These are phyloP conservation scores for Gambelia wislizenii DNA, from an alignment of 2,797 vertebrate genomes.

Conservation along the genomic window DNA sequence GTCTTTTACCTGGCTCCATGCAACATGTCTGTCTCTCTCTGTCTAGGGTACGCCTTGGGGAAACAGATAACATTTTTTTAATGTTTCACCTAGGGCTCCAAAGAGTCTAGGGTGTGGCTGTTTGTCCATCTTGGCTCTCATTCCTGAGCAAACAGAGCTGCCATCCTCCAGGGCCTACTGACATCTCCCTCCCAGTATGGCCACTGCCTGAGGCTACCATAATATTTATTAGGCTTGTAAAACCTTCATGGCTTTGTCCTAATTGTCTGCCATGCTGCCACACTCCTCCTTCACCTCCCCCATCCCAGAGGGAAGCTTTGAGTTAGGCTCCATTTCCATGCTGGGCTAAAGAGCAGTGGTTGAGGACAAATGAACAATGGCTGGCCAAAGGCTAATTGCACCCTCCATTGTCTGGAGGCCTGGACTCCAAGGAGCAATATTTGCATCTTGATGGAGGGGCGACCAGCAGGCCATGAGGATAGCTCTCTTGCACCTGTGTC, in stretches of 20 bases:
- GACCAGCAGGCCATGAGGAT: background rate
- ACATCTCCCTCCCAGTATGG: background rate
- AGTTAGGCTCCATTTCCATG: slow-evolving; percentile 62
- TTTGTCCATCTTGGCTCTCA: slow-evolving; percentile 11
- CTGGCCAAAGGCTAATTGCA: slow-evolving; percentile 63
- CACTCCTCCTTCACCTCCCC: background rate
- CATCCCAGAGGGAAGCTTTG: slow-evolving; percentile 65
- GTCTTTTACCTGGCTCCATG: too few relatives aligned
- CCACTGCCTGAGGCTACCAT: slow-evolving; percentile 61
- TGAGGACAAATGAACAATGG: slow-evolving; percentile 63
- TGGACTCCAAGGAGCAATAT: background rate
- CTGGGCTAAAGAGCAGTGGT: slow-evolving; percentile 32
- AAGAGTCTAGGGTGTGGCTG: background rate
- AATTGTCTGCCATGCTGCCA: slow-evolving; percentile 65
- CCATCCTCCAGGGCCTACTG: background rate
- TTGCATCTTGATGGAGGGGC: background rate
- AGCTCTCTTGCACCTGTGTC: background rate
- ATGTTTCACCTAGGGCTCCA: background rate
- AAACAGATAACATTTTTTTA: background rate
- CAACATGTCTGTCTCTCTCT: too few relatives aligned
- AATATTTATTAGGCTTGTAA: slow-evolving; percentile 76
- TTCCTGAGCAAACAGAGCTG: slow-evolving; percentile 13
- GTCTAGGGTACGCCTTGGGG: too few relatives aligned
- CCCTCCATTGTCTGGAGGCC: accelerated
- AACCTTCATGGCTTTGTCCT: slow-evolving; percentile 68